Conservation (phyloP, 2,113 vertebrate genomes). For the Pteruthius melanotis region DNA sequence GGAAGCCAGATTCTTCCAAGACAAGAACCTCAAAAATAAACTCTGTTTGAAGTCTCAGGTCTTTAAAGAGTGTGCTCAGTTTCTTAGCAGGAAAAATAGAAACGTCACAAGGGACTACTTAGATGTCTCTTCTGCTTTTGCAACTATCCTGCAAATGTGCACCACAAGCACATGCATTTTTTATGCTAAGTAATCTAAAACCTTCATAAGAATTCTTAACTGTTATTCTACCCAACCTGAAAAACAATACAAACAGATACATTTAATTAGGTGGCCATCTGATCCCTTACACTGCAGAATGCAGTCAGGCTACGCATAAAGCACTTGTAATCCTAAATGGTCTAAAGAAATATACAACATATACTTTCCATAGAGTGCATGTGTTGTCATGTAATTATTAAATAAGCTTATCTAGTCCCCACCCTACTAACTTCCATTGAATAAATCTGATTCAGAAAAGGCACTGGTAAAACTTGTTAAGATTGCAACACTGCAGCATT, state of each 20-base stretch:
- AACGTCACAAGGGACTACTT: conserved; percentile 44
- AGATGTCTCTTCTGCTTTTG: conserved; percentile 54
- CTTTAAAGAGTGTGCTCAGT: not conserved
- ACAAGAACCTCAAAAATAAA: not conserved
- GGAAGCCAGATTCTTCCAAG: not conserved
- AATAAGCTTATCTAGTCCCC: not conserved
- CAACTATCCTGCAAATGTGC: conserved; percentile 46
- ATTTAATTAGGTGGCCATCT: conserved; percentile 71
- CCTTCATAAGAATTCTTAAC: conserved; percentile 72
- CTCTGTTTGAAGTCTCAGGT: not conserved
- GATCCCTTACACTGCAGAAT: conserved; percentile 49
- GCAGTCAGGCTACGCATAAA: conserved; percentile 18
- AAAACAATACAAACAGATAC: conserved; percentile 72
- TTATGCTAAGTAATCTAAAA: conserved; percentile 78
- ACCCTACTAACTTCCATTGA: not conserved
- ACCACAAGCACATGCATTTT: conserved; percentile 76
- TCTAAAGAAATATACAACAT: not conserved
- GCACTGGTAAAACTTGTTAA: not conserved
- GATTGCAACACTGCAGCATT: not conserved
- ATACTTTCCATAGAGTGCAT: not conserved
- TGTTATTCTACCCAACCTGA: conserved; percentile 75
- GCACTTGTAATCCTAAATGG: conserved; percentile 8
- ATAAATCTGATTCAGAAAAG: not conserved
- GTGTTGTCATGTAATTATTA: not conserved
- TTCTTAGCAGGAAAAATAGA: not conserved